Evolutionary conservation across 2,888 invertebrate species (phyloP).

Genomic region (Ochropacha duplaris): DNA sequence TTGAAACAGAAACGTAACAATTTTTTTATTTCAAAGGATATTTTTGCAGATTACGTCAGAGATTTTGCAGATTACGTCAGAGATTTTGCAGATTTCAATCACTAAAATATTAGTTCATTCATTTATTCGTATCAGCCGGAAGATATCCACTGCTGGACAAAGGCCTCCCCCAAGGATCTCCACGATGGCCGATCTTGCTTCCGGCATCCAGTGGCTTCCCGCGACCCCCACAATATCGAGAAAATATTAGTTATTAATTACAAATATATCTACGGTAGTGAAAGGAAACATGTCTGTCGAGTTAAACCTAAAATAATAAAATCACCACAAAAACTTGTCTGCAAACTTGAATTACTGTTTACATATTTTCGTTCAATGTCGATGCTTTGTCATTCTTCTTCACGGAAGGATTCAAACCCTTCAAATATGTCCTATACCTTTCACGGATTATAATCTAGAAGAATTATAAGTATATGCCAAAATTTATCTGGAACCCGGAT

Average conservation of each 20-base stretch:
- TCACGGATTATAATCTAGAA: not conserved
- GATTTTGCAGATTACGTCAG: no score
- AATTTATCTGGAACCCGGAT: not conserved
- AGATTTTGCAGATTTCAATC: no score
- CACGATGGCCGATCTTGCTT: no score
- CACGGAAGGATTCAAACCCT: not conserved
- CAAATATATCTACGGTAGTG: not conserved
- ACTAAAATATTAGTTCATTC: no score
- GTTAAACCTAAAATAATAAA: not conserved
- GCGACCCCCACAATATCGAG: no score
- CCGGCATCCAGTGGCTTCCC: no score
- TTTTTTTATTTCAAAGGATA: no score
- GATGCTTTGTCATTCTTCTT: not conserved
- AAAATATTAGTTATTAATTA: no score
- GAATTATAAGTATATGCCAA: not conserved
- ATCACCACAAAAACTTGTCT: not conserved
- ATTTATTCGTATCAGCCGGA: no score
- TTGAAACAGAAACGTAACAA: not conserved
- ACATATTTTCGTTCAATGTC: not conserved
- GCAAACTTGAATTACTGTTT: not conserved
- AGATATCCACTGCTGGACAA: no score
- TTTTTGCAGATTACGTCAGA: no score
- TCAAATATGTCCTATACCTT: not conserved
- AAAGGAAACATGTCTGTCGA: not conserved
- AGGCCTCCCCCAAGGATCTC: no score